A percentile compares a stretch with the other conserved stretches of the same genome.
phyloP scores from a whole-genome alignment of 1,140 invertebrate species.

The Trypoxylus dichotomus region DNA sequence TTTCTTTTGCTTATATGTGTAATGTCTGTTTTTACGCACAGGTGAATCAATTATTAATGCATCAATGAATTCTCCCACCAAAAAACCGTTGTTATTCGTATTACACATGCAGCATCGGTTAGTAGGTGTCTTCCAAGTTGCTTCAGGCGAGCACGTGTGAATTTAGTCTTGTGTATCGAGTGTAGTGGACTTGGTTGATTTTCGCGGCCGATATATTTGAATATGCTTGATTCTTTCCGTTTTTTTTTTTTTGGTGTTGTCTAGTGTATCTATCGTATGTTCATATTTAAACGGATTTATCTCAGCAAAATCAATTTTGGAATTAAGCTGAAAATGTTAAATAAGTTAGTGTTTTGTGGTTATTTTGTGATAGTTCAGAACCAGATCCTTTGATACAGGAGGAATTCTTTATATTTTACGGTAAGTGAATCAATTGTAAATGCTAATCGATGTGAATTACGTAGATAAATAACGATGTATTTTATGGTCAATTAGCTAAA shows the following conservation, averaged over 20 bases:
- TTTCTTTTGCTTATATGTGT: neutral
- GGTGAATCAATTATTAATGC: constrained; percentile 32
- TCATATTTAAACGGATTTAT: neutral
- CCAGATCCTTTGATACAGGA: neutral
- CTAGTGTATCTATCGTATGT: neutral
- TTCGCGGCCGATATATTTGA: neutral
- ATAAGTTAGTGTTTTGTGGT: neutral
- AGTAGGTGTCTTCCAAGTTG: neutral
- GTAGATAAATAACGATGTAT: too few species aligned
- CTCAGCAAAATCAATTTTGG: neutral
- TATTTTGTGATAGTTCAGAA: neutral
- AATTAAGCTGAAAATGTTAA: neutral
- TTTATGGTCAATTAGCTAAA: too few species aligned
- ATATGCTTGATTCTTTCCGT: neutral
- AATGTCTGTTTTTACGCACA: neutral
- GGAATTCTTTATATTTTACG: too few species aligned
- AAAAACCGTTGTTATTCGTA: neutral
- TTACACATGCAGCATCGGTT: neutral
- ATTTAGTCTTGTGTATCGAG: neutral
- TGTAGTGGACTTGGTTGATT: neutral
- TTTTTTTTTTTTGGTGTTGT: neutral
- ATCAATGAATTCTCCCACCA: constrained; percentile 26
- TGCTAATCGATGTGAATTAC: too few species aligned
- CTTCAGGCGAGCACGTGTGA: neutral
- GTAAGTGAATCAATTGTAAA: too few species aligned